Evolutionary conservation across 2,113 vertebrate genomes (phyloP).

Genomic region (Dasypus novemcinctus): DNA sequence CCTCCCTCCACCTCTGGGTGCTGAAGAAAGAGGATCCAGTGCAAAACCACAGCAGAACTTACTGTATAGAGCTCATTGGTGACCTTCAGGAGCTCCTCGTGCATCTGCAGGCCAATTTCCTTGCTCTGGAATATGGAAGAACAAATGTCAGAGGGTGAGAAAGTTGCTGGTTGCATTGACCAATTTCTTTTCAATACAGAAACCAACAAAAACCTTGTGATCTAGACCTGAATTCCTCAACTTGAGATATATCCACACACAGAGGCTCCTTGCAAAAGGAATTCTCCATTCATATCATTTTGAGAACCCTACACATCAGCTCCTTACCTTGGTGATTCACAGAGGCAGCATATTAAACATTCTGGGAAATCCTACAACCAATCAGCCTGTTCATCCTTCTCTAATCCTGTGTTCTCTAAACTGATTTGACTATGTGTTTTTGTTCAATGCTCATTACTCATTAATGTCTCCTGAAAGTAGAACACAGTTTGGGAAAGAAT

Average conservation of each 20-base stretch:
- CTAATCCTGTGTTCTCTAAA: not conserved
- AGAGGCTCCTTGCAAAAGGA: not conserved
- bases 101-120: conserved; percentile 97
- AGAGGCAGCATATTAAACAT: not conserved
- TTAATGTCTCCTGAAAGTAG: not conserved
- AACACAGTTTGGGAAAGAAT: not conserved
- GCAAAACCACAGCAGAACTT: conserved; percentile 77
- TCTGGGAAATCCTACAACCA: not conserved
- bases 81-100: conserved; percentile 95
- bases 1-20: not conserved
- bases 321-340: not conserved
- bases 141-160: not conserved
- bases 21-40: not conserved
- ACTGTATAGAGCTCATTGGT: conserved; percentile 98
- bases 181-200: conserved; percentile 8
- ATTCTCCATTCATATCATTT: not conserved
- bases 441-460: not conserved
- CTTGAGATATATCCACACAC: not conserved
- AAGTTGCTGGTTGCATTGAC: not conserved
- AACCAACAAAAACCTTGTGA: not conserved
- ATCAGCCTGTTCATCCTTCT: not conserved
- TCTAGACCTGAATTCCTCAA: not conserved
- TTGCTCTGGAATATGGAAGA: conserved; percentile 90
- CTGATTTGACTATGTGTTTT: not conserved
- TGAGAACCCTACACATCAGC: not conserved